phyloP scores from a whole-genome alignment of 2,797 vertebrate species.

The Falco naumanni region DNA sequence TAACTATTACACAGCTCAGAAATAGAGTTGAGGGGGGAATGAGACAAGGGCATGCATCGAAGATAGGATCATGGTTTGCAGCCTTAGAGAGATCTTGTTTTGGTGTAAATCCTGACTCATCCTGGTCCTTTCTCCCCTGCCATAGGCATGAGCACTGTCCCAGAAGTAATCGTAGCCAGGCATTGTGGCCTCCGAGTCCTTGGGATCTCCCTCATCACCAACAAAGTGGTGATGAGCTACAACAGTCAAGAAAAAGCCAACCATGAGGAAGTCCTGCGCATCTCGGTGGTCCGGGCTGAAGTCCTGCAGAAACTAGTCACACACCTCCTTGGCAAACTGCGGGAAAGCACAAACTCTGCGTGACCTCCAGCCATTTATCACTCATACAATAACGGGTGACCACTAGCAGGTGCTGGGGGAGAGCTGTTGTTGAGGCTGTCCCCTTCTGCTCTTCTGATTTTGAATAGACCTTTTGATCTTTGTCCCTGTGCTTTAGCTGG shows the following conservation, averaged over 20 bases:
- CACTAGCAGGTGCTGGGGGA: not conserved
- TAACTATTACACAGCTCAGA: not conserved
- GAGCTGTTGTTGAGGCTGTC: not conserved
- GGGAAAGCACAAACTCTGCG: not conserved
- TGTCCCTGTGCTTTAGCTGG: not conserved
- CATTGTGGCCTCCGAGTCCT: slow-evolving; percentile 86
- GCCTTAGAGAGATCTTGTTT: not conserved
- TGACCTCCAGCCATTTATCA: not conserved
- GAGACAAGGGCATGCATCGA: not conserved
- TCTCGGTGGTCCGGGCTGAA: not conserved
- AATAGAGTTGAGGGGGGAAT: not conserved
- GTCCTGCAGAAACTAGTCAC: slow-evolving; percentile 37
- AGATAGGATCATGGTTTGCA: rapidly evolving
- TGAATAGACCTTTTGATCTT: not conserved
- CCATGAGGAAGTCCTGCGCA: slow-evolving; percentile 81
- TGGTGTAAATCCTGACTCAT: not conserved
- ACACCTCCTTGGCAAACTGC: not conserved
- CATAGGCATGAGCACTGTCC: slow-evolving; percentile 88
- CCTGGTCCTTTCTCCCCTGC: not conserved
- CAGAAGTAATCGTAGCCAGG: slow-evolving; percentile 87
- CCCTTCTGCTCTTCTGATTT: not conserved
- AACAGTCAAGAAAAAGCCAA: slow-evolving; percentile 73
- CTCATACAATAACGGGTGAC: rapidly evolving
- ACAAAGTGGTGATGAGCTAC: slow-evolving; percentile 83
- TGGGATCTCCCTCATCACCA: slow-evolving; percentile 89